Percentiles rank a stretch among this genome's conserved stretches.
phyloP scores from a whole-genome alignment of 2,888 invertebrate genomes.

The Allolobophora icterica region DNA sequence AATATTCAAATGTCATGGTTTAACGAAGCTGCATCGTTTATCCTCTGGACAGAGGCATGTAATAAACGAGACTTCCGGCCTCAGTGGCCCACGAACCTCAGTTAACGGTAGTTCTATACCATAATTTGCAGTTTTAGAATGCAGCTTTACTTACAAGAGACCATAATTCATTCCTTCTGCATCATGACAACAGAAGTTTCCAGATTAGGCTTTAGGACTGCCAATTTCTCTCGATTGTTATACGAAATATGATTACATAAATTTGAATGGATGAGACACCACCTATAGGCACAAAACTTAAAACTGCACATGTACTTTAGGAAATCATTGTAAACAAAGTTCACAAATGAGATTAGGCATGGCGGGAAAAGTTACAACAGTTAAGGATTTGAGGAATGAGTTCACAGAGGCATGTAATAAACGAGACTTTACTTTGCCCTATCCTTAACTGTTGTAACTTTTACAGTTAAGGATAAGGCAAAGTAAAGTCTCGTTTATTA shows the following conservation, averaged over 20 bases:
- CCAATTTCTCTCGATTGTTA: neutral
- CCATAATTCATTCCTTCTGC: neutral
- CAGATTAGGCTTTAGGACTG: neutral
- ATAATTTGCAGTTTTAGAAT: neutral
- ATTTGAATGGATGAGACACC: neutral
- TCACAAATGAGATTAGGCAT: neutral
- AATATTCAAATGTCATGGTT: neutral
- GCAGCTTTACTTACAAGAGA: neutral
- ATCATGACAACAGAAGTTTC: neutral
- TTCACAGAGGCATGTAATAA: neutral
- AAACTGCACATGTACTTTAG: neutral
- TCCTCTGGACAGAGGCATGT: no score
- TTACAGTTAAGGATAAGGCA: neutral
- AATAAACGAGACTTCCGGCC: no score
- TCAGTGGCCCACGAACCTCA: neutral
- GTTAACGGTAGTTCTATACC: no score
- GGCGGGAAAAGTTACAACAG: neutral
- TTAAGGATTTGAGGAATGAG: neutral
- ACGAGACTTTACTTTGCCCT: neutral
- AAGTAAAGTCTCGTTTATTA: neutral
- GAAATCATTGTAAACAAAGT: neutral
- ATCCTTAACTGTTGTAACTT: no score
- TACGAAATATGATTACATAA: neutral
- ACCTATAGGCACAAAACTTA: neutral
- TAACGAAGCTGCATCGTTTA: neutral